Evolutionary conservation across 1,140 invertebrate species (phyloP), one percentile per base, ranked within the genome.

Genomic region (Sarcophaga bullata): DNA sequence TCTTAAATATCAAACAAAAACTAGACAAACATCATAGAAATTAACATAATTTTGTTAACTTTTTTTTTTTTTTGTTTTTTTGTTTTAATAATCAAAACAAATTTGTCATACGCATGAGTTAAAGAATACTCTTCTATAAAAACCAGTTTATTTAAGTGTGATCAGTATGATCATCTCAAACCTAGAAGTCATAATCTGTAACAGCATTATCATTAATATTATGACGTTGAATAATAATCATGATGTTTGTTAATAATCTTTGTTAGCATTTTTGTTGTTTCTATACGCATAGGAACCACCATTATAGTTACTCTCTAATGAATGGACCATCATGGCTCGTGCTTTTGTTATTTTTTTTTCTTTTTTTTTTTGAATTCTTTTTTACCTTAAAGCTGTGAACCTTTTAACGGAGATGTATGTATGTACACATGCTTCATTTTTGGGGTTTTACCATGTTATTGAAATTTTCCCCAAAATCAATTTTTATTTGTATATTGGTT

Each of bases 371-470:
- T 25, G n/a, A n/a, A n/a, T n/a, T n/a, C n/a, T n/a, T n/a, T n/a
- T n/a, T n/a, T n/a, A n/a, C n/a, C n/a, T n/a, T n/a, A n/a, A n/a
- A n/a, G n/a, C n/a, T n/a, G n/a, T n/a, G n/a, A n/a, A n/a, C n/a
- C n/a, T n/a, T n/a, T n/a, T n/a, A n/a, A n/a, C n/a, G n/a, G n/a
- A n/a, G n/a, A n/a, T n/a, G n/a, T n/a, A n/a, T n/a, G n/a, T n/a
- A n/a, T n/a, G n/a, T n/a, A n/a, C n/a, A n/a, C n/a, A 15, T 17
- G 15, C 19, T 68, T 8, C n/a, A 13, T 68, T 68, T 19, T 68
- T n/a, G 62, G 62, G 62, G n/a, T 68, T 68, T 68, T 68, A 68
- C 62, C n/a, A 68, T n/a, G n/a, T 25, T 68, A 19, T 68, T 19
- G 62, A 68, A 68, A 8, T 19, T 8, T 2, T 9, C 17, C n/a